These are phyloP conservation scores for Radopholus similis DNA, from an alignment of 1,140 invertebrate species.

Conservation along the genomic window DNA sequence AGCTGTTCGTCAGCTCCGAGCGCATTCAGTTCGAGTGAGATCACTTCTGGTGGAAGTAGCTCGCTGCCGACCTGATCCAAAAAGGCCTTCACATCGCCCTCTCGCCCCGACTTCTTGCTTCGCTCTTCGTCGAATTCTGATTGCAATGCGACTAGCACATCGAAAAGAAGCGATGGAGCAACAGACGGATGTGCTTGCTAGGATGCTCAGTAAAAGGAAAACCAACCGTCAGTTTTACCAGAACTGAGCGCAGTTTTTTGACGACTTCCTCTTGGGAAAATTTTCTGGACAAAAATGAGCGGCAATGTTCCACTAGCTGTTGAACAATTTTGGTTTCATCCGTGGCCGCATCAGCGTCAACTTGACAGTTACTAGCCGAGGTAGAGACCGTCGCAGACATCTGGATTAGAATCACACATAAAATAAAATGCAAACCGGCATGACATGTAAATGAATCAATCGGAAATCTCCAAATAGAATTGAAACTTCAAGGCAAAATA, in stretches of 20 bases:
- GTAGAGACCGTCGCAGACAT: no score
- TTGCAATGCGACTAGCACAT: conserved; percentile 30
- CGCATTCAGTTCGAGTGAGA: conserved; percentile 35
- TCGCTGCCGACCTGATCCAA: conserved; percentile 17
- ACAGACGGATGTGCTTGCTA: neutral
- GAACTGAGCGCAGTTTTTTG: neutral
- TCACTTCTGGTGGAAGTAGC: conserved; percentile 44
- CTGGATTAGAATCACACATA: no score
- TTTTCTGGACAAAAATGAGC: conserved; percentile 6
- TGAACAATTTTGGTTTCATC: conserved; percentile 1
- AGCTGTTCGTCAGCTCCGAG: conserved; percentile 34
- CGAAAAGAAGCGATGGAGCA: conserved; percentile 22
- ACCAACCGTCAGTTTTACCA: neutral
- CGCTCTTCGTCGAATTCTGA: conserved; percentile 16
- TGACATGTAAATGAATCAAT: neutral
- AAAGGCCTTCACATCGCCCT: conserved; percentile 16
- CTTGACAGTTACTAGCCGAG: neutral
- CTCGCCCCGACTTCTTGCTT: conserved; percentile 12
- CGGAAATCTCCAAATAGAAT: neutral
- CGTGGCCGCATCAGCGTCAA: neutral
- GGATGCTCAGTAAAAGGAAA: conserved; percentile 4
- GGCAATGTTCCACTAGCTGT: conserved; percentile 3
- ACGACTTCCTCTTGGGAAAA: neutral
- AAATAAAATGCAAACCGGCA: neutral
- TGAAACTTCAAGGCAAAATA: neutral